Evolutionary conservation across 2,113 vertebrate genomes (phyloP).

Genomic region (Sinosuthora webbiana): DNA sequence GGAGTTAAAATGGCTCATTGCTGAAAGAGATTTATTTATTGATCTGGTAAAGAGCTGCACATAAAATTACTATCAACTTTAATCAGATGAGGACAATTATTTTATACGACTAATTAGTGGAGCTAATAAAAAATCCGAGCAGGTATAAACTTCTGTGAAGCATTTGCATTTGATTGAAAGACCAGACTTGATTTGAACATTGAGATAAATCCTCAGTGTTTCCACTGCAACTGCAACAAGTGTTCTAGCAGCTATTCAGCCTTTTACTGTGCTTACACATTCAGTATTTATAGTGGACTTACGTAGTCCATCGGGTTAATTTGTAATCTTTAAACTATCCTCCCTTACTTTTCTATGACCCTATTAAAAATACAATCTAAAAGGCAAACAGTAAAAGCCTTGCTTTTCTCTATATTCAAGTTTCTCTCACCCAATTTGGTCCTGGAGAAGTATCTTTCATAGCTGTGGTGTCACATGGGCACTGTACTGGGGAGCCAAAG

Average conservation of each 20-base stretch:
- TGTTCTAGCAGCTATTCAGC: neutral
- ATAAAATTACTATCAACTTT: neutral
- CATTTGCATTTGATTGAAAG: neutral
- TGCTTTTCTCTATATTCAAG: neutral
- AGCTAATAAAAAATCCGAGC: neutral
- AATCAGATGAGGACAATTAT: neutral
- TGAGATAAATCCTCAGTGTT: neutral
- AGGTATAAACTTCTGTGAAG: neutral
- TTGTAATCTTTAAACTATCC: neutral
- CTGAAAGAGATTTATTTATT: neutral
- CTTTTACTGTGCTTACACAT: neutral
- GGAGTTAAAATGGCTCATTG: neutral
- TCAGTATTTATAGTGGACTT: neutral
- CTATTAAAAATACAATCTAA: neutral
- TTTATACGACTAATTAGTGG: neutral
- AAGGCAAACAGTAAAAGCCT: neutral
- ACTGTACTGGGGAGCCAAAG: neutral
- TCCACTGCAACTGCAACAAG: neutral
- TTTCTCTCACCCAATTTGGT: neutral
- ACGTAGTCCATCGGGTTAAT: rapidly evolving
- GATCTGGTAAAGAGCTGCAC: neutral
- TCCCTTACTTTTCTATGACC: neutral
- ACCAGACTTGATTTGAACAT: neutral
- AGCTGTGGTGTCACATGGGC: neutral
- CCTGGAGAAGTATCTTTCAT: neutral